Percentiles rank a stretch among this genome's conserved stretches.
These are phyloP conservation scores for Cheilinus undulatus DNA, from an alignment of 2,113 vertebrate genomes.

Conservation along the genomic window DNA sequence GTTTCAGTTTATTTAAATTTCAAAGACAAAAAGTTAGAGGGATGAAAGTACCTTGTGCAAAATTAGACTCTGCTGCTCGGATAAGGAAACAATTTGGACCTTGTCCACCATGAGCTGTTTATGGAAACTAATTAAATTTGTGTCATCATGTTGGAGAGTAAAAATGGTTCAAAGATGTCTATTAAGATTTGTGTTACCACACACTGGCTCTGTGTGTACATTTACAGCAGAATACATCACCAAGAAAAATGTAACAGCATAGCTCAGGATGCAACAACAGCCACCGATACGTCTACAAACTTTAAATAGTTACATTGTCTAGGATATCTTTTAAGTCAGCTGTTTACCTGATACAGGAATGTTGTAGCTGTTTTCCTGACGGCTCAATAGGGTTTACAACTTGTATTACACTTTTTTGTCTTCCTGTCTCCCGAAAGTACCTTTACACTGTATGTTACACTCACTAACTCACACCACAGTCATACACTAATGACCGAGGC, in stretches of 20 bases:
- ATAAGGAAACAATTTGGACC: constrained; percentile 58
- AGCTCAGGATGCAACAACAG: neutral
- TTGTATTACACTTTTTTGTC: too few species aligned
- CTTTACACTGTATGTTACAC: too few species aligned
- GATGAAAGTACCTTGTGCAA: constrained; percentile 24
- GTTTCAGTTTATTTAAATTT: constrained; percentile 21
- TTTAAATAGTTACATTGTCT: too few species aligned
- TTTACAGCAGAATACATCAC: constrained; percentile 26
- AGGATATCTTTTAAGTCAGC: too few species aligned
- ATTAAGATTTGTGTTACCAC: constrained; percentile 42
- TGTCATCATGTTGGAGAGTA: constrained; percentile 39
- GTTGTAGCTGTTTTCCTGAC: too few species aligned
- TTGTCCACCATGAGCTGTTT: constrained; percentile 59
- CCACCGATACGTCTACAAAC: neutral
- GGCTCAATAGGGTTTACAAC: too few species aligned
- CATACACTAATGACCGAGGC: too few species aligned
- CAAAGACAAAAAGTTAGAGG: constrained; percentile 17
- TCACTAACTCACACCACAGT: too few species aligned
- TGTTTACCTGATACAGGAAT: too few species aligned
- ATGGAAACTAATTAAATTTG: constrained; percentile 61
- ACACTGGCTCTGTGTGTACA: neutral
- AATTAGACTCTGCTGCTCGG: constrained; percentile 39
- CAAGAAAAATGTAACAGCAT: neutral
- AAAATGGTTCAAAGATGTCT: constrained; percentile 44
- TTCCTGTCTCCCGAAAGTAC: too few species aligned